Evolutionary conservation across 35 echinoderm and acorn worm genomes (phyloP).

Genomic region (Patiria miniata): DNA sequence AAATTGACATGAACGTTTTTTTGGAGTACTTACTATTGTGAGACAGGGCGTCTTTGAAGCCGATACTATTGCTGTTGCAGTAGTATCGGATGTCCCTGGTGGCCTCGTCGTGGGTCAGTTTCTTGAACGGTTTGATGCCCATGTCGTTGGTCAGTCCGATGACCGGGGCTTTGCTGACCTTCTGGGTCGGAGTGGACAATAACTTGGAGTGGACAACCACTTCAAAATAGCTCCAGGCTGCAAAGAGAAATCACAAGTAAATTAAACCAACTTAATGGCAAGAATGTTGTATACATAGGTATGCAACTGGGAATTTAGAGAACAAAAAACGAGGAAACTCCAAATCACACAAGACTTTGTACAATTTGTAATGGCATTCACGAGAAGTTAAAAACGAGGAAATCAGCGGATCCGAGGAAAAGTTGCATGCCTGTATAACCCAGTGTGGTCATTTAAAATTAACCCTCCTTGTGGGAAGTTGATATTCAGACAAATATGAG

Average conservation of each 20-base stretch:
- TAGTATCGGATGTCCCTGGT: conserved; percentile 64
- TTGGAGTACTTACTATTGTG: conserved; percentile 60
- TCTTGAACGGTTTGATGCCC: conserved; percentile 43
- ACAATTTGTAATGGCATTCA: too few relatives aligned
- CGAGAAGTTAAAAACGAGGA: too few relatives aligned
- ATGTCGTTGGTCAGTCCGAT: conserved; percentile 77
- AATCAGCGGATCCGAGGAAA: too few relatives aligned
- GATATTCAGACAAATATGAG: neutral
- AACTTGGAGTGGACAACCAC: conserved; percentile 57
- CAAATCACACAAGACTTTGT: too few relatives aligned
- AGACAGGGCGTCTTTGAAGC: conserved; percentile 56
- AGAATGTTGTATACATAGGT: neutral
- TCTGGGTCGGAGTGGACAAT: conserved; percentile 24
- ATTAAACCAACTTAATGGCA: neutral
- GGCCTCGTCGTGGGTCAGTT: conserved; percentile 41
- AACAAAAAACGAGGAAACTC: too few relatives aligned
- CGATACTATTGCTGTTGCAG: conserved; percentile 76
- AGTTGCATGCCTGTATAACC: too few relatives aligned
- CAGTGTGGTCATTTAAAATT: too few relatives aligned
- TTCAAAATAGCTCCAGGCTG: conserved; percentile 91
- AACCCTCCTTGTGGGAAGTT: too few relatives aligned
- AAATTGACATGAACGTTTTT: neutral
- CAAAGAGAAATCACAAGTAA: conserved; percentile 12
- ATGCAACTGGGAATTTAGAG: too few relatives aligned
- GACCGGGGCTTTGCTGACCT: conserved; percentile 59